Percentiles rank a stretch among this genome's conserved stretches.
Evolutionary conservation across 2,113 vertebrate species (phyloP).

Genomic region (Ptilonorhynchus violaceus): DNA sequence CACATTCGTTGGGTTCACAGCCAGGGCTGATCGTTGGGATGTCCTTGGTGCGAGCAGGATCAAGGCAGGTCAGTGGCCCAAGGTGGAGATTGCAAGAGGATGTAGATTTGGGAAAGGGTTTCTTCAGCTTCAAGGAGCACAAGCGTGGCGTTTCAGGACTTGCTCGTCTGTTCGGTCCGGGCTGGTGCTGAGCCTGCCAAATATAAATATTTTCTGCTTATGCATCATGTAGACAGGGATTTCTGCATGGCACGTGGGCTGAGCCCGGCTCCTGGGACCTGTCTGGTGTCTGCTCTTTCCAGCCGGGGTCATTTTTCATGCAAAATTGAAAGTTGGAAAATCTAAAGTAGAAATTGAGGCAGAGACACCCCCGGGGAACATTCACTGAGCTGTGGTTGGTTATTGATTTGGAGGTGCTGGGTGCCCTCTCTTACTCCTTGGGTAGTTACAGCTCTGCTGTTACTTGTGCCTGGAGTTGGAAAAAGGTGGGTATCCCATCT

Average conservation of each 20-base stretch:
- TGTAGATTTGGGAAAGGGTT: neutral
- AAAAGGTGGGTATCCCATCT: neutral
- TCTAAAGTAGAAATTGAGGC: neutral
- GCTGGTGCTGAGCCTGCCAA: conserved; percentile 7
- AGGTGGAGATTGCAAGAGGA: neutral
- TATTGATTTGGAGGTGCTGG: neutral
- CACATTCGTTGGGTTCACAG: neutral
- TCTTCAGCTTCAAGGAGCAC: accelerated
- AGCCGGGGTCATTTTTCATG: neutral
- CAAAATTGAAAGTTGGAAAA: neutral
- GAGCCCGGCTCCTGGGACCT: neutral
- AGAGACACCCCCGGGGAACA: neutral
- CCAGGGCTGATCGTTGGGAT: accelerated
- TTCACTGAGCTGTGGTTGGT: neutral
- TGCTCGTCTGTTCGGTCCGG: neutral
- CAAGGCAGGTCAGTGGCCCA: neutral
- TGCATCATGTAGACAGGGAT: neutral
- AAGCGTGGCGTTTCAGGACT: neutral
- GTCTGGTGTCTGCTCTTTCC: neutral
- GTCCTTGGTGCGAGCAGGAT: neutral
- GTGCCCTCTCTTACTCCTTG: neutral
- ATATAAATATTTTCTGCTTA: neutral
- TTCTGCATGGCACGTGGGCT: neutral
- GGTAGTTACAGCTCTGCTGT: neutral
- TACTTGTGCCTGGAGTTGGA: neutral